Conservation (phyloP, 1,140 invertebrate genomes). For the Andricus grossulariae region DNA sequence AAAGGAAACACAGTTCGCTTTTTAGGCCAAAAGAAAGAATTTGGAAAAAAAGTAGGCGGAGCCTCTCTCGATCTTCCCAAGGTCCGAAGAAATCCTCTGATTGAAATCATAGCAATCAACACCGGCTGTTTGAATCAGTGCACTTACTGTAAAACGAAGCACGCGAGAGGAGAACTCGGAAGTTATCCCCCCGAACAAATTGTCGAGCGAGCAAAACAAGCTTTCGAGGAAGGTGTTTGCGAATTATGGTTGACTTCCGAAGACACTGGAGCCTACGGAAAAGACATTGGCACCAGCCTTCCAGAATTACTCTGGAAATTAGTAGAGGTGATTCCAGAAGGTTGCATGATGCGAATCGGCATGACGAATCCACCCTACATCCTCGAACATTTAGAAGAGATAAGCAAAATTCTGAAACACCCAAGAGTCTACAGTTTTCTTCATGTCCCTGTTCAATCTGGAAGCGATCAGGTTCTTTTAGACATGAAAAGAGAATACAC, state of each 20-base stretch:
- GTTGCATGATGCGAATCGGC: conserved; percentile 91
- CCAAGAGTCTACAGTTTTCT: conserved; percentile 96
- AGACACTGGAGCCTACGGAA: conserved; percentile 97
- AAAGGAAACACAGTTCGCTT: conserved; percentile 93
- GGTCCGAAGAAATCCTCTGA: conserved; percentile 94
- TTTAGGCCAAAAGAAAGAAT: conserved; percentile 88
- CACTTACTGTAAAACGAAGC: conserved; percentile 99
- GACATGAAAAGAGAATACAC: conserved; percentile 99
- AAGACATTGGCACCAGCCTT: conserved; percentile 93
- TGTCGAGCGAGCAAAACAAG: conserved; percentile 86
- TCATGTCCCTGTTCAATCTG: conserved; percentile 98
- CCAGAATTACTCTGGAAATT: conserved; percentile 91
- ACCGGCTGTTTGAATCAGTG: conserved; percentile 99
- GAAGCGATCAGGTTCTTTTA: conserved; percentile 92
- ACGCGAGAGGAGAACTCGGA: conserved; percentile 95
- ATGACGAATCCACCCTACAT: conserved; percentile 99
- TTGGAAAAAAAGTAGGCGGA: conserved; percentile 90
- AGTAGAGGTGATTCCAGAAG: conserved; percentile 93
- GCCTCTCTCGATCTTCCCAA: conserved; percentile 93
- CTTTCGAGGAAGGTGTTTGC: conserved; percentile 93
- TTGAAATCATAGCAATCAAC: conserved; percentile 99
- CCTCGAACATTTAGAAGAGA: conserved; percentile 93
- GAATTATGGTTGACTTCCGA: conserved; percentile 99
- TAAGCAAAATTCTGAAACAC: conserved; percentile 91
- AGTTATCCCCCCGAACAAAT: conserved; percentile 94